Evolutionary conservation across 2,888 invertebrate species (phyloP).

Genomic region (Dryobotodes eremita): DNA sequence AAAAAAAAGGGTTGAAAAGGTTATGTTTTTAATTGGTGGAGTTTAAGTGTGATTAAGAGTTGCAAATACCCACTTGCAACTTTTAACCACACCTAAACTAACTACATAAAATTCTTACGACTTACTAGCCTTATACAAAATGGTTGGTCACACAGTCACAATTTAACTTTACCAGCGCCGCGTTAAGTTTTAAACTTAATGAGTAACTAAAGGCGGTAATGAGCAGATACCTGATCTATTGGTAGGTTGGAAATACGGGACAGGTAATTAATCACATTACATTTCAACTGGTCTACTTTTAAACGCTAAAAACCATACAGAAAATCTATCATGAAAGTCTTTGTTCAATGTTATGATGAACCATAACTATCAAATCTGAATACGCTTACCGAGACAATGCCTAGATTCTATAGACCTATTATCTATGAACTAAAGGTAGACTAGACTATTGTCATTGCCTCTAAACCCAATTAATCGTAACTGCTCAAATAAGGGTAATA

Average conservation of each 20-base stretch:
- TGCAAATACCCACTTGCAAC: too few relatives aligned
- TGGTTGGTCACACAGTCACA: neutral
- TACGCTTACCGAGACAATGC: neutral
- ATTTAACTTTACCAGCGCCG: neutral
- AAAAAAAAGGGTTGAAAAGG: too few relatives aligned
- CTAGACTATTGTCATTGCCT: conserved; percentile 40
- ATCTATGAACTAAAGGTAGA: conserved; percentile 15
- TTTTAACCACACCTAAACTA: too few relatives aligned
- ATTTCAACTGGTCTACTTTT: neutral
- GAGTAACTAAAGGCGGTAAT: neutral
- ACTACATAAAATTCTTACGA: neutral
- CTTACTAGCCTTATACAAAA: neutral
- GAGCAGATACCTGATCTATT: neutral
- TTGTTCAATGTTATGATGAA: neutral
- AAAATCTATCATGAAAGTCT: neutral
- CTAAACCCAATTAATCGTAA: conserved; percentile 34
- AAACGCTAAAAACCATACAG: neutral
- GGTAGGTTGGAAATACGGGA: neutral
- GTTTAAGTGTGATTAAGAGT: neutral
- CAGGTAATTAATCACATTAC: neutral
- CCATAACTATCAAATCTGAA: conserved; percentile 4
- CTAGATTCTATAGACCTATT: conserved; percentile 13
- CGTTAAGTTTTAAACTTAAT: neutral
- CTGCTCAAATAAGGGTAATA: conserved; percentile 43
- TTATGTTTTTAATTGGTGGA: neutral